Evolutionary conservation across 2,888 invertebrate species (phyloP).

Genomic region (Muscina levida): DNA sequence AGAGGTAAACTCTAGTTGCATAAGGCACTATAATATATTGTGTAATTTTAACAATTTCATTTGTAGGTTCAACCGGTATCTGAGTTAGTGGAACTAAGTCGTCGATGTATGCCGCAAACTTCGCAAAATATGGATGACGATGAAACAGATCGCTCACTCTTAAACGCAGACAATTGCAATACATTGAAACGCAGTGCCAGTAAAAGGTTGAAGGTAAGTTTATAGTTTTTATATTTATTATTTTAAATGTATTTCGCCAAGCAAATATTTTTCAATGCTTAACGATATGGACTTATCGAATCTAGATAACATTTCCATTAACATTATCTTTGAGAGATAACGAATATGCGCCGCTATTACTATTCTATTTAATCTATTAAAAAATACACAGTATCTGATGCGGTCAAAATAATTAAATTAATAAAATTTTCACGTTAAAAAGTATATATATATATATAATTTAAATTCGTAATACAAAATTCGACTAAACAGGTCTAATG

Average conservation of each 20-base stretch:
- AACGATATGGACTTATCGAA: no score
- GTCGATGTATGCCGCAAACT: slow-evolving; percentile 82
- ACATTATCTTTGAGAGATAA: no score
- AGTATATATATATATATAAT: no score
- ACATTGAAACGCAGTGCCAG: slow-evolving; percentile 92
- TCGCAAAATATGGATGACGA: slow-evolving; percentile 68
- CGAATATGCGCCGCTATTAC: no score
- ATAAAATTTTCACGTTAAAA: no score
- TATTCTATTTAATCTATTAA: no score
- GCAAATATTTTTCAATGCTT: not conserved
- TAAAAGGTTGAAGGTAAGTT: slow-evolving; percentile 84
- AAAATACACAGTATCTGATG: no score
- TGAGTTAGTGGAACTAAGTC: slow-evolving; percentile 93
- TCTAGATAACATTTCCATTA: no score
- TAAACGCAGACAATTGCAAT: slow-evolving; percentile 82
- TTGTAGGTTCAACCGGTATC: slow-evolving; percentile 94
- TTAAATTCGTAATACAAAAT: no score
- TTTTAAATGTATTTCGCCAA: not conserved
- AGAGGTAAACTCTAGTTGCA: slow-evolving; percentile 83
- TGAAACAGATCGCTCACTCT: slow-evolving; percentile 75
- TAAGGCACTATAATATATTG: slow-evolving; percentile 3
- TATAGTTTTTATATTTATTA: no score
- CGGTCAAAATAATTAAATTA: no score
- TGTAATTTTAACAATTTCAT: slow-evolving; percentile 37
- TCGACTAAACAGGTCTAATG: no score